phyloP scores from a whole-genome alignment of 2,888 invertebrate genomes.

The Hyposoter didymator region DNA sequence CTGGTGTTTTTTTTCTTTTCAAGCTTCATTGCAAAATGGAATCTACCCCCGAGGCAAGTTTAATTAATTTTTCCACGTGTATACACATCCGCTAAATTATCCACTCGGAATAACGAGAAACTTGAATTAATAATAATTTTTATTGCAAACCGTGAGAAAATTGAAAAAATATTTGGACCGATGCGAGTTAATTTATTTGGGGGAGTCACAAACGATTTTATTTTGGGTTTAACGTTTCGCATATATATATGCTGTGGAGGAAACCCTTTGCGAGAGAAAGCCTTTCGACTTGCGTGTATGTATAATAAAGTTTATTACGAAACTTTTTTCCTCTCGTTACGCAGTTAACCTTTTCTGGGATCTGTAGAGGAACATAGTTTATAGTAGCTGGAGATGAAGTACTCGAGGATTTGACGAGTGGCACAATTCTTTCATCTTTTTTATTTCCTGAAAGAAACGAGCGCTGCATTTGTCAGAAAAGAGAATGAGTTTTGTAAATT shows the following conservation, averaged over 20 bases:
- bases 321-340: conserved; percentile 34
- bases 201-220: background rate
- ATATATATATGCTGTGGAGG: background rate
- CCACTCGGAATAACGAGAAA: background rate
- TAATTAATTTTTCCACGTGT: background rate
- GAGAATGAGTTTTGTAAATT: conserved; percentile 1
- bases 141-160: background rate
- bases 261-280: conserved; percentile 23
- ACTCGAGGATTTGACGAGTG: conserved; percentile 20
- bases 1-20: background rate
- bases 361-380: conserved; percentile 15
- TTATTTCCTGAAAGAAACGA: conserved; percentile 1
- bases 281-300: background rate
- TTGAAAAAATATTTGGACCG: background rate
- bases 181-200: background rate
- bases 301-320: background rate
- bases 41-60: background rate
- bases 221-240: background rate
- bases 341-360: conserved; percentile 43
- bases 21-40: background rate
- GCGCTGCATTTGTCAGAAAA: background rate
- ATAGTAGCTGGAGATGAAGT: conserved; percentile 17
- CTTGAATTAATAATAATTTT: background rate
- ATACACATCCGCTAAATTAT: background rate
- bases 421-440: conserved; percentile 9